These are phyloP conservation scores for Oryzias javanicus DNA, from an alignment of 2,113 vertebrate species.

Conservation along the genomic window DNA sequence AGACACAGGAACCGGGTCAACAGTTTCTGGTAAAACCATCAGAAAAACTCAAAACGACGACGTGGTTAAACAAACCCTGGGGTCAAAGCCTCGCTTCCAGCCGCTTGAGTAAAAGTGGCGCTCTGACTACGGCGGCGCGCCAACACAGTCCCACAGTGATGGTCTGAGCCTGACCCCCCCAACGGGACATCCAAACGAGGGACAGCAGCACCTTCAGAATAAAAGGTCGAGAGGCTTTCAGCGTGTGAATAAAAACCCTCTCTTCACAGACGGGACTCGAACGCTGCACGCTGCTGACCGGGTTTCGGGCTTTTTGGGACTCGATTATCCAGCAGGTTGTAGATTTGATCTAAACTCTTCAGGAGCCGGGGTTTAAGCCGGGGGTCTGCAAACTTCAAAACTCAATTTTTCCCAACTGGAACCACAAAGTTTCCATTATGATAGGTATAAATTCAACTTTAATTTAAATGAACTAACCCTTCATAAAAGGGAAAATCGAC, in stretches of 20 bases:
- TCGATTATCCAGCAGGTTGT: too few relatives aligned
- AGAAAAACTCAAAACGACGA: background rate
- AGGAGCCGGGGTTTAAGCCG: too few relatives aligned
- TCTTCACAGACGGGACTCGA: background rate
- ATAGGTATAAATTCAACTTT: too few relatives aligned
- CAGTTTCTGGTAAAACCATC: too few relatives aligned
- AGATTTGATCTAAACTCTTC: too few relatives aligned
- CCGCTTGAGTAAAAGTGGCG: background rate
- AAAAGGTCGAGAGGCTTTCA: constrained; percentile 26
- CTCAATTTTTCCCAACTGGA: too few relatives aligned
- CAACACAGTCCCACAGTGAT: background rate
- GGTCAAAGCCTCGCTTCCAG: background rate
- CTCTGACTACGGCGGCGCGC: background rate
- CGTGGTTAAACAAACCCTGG: background rate
- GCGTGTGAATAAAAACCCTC: background rate
- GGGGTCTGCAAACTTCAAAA: too few relatives aligned
- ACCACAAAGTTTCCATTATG: too few relatives aligned
- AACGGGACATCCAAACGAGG: constrained; percentile 16
- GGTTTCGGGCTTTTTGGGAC: too few relatives aligned
- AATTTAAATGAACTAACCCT: too few relatives aligned
- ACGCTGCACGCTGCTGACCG: background rate
- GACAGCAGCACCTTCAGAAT: constrained; percentile 16
- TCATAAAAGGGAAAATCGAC: too few relatives aligned
- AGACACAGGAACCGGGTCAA: too few relatives aligned
- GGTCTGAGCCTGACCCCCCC: constrained; percentile 27